phyloP scores from a whole-genome alignment of 2,888 invertebrate species.

The Vanessa cardui region DNA sequence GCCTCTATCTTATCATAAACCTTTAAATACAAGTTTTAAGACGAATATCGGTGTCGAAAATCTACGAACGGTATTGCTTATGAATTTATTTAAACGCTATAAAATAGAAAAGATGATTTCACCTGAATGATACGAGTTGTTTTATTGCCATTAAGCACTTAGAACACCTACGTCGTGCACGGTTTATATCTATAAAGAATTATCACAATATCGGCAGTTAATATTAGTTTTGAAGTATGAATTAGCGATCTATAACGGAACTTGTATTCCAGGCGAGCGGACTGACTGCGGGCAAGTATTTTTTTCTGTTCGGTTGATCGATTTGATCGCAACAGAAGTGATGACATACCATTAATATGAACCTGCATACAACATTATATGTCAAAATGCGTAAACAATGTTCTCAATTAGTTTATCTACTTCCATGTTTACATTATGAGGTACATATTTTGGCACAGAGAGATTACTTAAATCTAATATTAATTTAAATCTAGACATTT shows the following conservation, averaged over 20 bases:
- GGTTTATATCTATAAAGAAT: constrained; percentile 39
- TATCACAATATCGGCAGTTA: constrained; percentile 50
- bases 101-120: background rate
- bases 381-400: constrained; percentile 67
- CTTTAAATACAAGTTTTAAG: background rate
- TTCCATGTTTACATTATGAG: constrained; percentile 85
- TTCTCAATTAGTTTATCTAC: constrained; percentile 76
- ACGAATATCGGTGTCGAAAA: constrained; percentile 1
- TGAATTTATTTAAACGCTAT: constrained; percentile 5
- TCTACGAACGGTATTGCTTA: constrained; percentile 3
- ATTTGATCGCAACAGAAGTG: constrained; percentile 28
- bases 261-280: constrained; percentile 21
- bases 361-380: constrained; percentile 48
- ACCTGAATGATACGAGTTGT: background rate
- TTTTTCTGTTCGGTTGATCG: constrained; percentile 29
- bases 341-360: constrained; percentile 36
- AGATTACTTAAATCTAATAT: constrained; percentile 83
- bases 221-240: constrained; percentile 24
- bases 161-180: constrained; percentile 19
- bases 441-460: constrained; percentile 93
- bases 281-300: constrained; percentile 46
- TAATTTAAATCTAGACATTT: constrained; percentile 70
- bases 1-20: too few relatives aligned
- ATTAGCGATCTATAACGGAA: constrained; percentile 12
- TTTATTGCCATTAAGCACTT: constrained; percentile 7